Evolutionary conservation across 2,888 invertebrate genomes (phyloP), one percentile per base, ranked within the genome.

Genomic region (Pristionchus maxplancki): DNA sequence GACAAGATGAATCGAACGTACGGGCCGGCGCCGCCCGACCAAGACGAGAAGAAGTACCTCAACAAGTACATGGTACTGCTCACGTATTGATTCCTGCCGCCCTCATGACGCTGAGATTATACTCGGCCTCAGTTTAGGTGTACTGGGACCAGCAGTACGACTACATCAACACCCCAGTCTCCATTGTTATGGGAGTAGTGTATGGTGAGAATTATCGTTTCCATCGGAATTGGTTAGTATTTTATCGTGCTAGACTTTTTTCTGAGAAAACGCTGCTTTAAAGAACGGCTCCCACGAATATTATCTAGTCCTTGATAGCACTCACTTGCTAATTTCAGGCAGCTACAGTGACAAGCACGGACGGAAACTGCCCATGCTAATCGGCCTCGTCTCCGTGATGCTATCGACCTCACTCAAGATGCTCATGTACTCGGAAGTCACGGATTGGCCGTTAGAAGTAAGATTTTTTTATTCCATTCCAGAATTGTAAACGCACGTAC

Each of bases 101-200:
- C 40, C 20, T 44, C 78, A n/a, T 44, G 78, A 78, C 78, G 78
- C 78, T 78, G 85, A 50, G 34, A 53, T 50, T 58, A 50, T 40
- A 85, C 62, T 50, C 53, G 82, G 28, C 44, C 40, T 85, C 48
- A 64, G 64, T 83, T 71, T 64, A 87, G 86, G 93, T 93, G 85
- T 85, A 90, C 62, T 94, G 94, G 94, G 93, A 94, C 88, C 92
- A 93, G 87, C 92, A 93, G 88, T 94, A 94, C 89, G 90, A 91
- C 88, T 93, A 93, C 89, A 90, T 94, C n/a, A 94, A 94, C 89
- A 78, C 93, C 62, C 94, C 94, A 53, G 91, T 93, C 13, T 93
- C 93, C n/a, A 92, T 92, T 82, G 88, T 93, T 53, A 90, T 92
- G 53, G 93, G 92, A 78, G 91, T 93, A 71, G 90, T 93, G 88